Evolutionary conservation across 2,888 invertebrate species (phyloP), one percentile per base, ranked within the genome.

Genomic region (Cephus pygmeus): DNA sequence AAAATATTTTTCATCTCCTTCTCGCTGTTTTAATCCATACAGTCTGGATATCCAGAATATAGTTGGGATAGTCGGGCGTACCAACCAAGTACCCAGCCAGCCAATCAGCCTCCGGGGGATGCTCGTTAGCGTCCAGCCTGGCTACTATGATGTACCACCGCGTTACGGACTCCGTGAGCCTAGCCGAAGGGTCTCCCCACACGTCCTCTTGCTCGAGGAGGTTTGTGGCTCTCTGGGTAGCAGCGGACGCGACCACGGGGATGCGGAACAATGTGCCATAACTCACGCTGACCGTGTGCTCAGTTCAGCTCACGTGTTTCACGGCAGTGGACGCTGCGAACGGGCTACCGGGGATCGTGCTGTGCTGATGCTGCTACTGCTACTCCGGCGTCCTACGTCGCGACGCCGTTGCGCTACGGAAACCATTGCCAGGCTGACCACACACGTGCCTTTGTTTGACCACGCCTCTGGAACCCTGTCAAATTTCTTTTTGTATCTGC

Each of bases 221-320:
- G 85, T 81, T 85, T 81, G 84, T 84, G 84, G 83, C 83, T 85
- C 81, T 83, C 83, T 82, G 82, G 84, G 82, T 81, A 82, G 82
- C 79, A 15, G 15, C 15, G 75, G 71, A 77, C 80, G 76, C 78
- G 79, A 76, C 78, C 73, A 83, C 79, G 80, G 83, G 79, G 83
- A 83, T 82, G 40, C 40, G 83, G 85, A 87, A 88, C 87, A 88
- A 88, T 87, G 87, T 86, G 79, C 86, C 84, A 86, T 87, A 88
- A 88, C 82, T 88, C 87, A 86, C 84, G 75, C 75, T n/a, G 34
- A 73, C 74, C 79, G 80, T 78, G 83, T 78, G 78, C 79, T 73
- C 73, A 15, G 76, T 69, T 71, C 73, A 69, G 76, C 79, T 80
- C 79, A 79, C 79, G 82, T 80, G 81, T 80, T 82, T 79, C 74